phyloP scores from a whole-genome alignment of 2,113 vertebrate genomes.

The Aythya baeri region DNA sequence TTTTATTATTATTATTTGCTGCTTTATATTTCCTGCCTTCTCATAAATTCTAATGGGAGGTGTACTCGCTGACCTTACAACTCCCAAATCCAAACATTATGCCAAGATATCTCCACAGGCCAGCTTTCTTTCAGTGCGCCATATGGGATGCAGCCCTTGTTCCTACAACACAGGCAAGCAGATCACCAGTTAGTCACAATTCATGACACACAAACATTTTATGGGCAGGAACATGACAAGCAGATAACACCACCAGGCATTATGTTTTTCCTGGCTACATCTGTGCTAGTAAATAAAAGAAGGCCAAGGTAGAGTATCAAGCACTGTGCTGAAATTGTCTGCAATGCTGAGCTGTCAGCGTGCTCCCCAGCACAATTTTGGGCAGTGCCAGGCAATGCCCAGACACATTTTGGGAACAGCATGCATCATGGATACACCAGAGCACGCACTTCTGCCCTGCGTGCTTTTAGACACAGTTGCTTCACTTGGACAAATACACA shows the following conservation, averaged over 20 bases:
- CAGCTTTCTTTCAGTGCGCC: neutral
- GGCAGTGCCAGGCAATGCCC: neutral
- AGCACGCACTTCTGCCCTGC: neutral
- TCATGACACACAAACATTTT: neutral
- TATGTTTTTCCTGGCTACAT: neutral
- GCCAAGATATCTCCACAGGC: neutral
- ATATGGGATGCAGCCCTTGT: conserved; percentile 24
- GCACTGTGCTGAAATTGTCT: neutral
- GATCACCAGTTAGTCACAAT: neutral
- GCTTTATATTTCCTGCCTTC: conserved; percentile 30
- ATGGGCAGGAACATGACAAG: neutral
- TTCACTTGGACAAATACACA: neutral
- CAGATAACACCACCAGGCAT: neutral
- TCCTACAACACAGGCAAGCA: conserved; percentile 9
- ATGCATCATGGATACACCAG: neutral
- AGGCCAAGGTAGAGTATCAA: neutral
- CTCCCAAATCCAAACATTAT: neutral
- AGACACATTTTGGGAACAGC: neutral
- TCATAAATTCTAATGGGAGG: conserved; percentile 11
- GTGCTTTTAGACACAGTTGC: neutral
- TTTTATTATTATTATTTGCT: neutral
- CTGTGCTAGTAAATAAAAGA: conserved; percentile 19
- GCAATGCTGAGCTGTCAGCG: neutral
- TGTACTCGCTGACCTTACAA: neutral
- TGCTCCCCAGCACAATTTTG: neutral